phyloP scores from a whole-genome alignment of 2,113 vertebrate species.

The Oceanodroma tethys region DNA sequence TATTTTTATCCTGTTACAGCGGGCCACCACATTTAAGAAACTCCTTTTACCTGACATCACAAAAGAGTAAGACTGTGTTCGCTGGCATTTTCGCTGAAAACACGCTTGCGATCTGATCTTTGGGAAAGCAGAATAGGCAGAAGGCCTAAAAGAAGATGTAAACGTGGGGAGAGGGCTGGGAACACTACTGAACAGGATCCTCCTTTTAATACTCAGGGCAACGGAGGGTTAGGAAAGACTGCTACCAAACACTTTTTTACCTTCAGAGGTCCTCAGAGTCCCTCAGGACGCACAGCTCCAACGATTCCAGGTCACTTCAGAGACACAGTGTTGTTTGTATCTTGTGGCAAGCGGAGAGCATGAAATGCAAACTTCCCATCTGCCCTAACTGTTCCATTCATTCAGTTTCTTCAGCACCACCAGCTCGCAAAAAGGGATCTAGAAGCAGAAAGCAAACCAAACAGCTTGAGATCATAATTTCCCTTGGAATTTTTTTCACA shows the following conservation, averaged over 20 bases:
- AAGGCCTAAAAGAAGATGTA: neutral
- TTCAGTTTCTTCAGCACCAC: neutral
- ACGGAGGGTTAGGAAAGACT: neutral
- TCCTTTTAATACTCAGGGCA: neutral
- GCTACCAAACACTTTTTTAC: neutral
- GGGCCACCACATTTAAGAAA: neutral
- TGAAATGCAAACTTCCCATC: neutral
- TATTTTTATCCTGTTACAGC: neutral
- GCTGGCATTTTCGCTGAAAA: neutral
- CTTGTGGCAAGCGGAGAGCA: neutral
- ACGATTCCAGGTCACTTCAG: neutral
- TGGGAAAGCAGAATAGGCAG: neutral
- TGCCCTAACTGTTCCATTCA: slow-evolving; percentile 7
- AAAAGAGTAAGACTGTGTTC: neutral
- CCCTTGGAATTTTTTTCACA: neutral
- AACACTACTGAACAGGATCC: neutral
- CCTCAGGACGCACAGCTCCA: neutral
- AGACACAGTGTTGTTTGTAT: neutral
- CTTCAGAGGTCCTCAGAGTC: neutral
- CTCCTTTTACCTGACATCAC: neutral
- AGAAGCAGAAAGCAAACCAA: neutral
- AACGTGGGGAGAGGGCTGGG: neutral
- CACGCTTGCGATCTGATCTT: neutral
- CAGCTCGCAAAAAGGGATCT: neutral
- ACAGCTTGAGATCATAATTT: accelerated